A percentile compares a stretch with the other conserved stretches of the same genome.
Evolutionary conservation across 2,888 invertebrate species (phyloP).

Genomic region (Ptychoptera albimana): DNA sequence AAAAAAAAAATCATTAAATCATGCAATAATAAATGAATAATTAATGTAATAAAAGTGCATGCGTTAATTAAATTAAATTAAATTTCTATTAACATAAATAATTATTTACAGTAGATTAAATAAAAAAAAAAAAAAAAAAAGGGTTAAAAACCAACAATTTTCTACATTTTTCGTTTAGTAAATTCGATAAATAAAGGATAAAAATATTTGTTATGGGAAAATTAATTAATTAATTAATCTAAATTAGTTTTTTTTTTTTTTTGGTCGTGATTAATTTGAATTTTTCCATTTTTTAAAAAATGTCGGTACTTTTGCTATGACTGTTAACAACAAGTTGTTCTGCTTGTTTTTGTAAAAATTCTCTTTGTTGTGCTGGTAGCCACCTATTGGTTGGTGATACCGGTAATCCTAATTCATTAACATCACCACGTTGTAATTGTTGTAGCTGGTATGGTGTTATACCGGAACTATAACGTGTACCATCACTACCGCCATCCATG

Average conservation of each 20-base stretch:
- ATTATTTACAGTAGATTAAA: too few species aligned
- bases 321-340: constrained; percentile 10
- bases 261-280: too few species aligned
- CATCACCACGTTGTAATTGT: constrained; percentile 13
- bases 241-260: too few species aligned
- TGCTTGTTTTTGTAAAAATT: constrained; percentile 27
- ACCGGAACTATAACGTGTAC: neutral
- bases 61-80: too few species aligned
- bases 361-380: constrained; percentile 29
- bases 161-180: neutral
- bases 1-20: too few species aligned
- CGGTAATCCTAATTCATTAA: constrained; percentile 25
- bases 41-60: too few species aligned
- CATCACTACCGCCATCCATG: neutral
- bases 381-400: constrained; percentile 14
- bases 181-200: too few species aligned
- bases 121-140: too few species aligned
- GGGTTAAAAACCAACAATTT: neutral
- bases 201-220: too few species aligned
- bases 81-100: too few species aligned
- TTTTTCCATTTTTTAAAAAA: constrained; percentile 6
- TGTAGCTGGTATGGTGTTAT: constrained; percentile 10
- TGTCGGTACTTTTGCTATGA: constrained; percentile 8
- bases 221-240: too few species aligned
- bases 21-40: too few species aligned